phyloP scores from a whole-genome alignment of 2,113 vertebrate species.

The Rhinolophus ferrumequinum region DNA sequence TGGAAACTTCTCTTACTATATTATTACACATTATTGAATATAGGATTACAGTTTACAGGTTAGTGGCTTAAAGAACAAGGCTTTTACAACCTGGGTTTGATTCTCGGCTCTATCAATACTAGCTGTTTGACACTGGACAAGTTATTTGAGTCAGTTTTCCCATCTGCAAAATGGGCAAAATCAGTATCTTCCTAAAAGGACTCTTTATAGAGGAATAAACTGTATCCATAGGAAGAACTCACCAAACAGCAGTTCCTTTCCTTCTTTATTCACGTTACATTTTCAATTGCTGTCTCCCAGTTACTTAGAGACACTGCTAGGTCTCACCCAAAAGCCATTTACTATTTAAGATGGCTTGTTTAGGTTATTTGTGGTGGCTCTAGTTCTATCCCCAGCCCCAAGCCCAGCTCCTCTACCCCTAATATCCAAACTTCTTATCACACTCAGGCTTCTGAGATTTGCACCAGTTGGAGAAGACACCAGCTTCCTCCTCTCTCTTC shows the following conservation, averaged over 20 bases:
- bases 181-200: constrained; percentile 37
- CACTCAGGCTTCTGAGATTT: constrained; percentile 13
- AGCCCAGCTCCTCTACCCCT: not conserved
- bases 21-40: constrained; percentile 30
- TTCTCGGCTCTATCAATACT: constrained; percentile 36
- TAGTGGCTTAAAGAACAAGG: constrained; percentile 36
- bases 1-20: constrained; percentile 25
- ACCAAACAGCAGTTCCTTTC: constrained; percentile 43
- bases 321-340: constrained; percentile 57
- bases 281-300: constrained; percentile 66
- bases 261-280: constrained; percentile 62
- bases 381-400: not conserved
- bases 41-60: constrained; percentile 35
- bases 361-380: constrained; percentile 7
- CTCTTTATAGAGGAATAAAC: not conserved
- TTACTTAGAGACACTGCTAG: constrained; percentile 50
- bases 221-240: constrained; percentile 44
- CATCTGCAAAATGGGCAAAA: constrained; percentile 44
- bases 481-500: constrained; percentile 54
- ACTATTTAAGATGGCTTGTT: not conserved
- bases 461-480: constrained; percentile 25
- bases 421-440: constrained; percentile 14
- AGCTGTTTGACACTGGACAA: not conserved
- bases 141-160: not conserved
- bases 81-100: constrained; percentile 20